Conservation (phyloP, 2,888 invertebrate species). For the Melangyna quadrimaculata region DNA sequence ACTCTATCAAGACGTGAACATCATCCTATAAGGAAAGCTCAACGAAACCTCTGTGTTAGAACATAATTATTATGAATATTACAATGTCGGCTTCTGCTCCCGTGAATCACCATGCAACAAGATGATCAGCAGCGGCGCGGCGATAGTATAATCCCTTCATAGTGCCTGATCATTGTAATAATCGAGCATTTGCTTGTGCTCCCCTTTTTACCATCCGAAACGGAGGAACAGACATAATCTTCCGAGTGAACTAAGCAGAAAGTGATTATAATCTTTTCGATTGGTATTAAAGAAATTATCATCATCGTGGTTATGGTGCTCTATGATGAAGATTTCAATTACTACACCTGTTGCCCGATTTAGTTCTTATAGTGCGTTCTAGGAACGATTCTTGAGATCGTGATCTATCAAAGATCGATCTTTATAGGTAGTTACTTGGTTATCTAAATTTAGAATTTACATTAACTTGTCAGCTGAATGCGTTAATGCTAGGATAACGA, state of each 20-base stretch:
- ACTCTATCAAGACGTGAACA: constrained; percentile 1
- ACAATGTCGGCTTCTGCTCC: constrained; percentile 55
- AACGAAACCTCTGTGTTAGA: constrained; percentile 39
- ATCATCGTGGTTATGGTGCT: constrained; percentile 68
- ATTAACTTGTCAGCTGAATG: constrained; percentile 54
- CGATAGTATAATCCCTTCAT: constrained; percentile 71
- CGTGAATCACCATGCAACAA: constrained; percentile 58
- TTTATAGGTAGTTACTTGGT: constrained; percentile 8
- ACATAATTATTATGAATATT: constrained; percentile 63
- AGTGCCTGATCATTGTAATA: constrained; percentile 71
- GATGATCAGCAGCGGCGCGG: constrained; percentile 16
- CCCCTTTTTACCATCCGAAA: constrained; percentile 31
- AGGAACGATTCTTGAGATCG: constrained; percentile 45
- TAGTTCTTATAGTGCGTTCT: constrained; percentile 34
- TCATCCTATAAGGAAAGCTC: not conserved
- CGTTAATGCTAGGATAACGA: constrained; percentile 52
- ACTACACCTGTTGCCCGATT: constrained; percentile 78
- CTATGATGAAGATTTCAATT: constrained; percentile 79
- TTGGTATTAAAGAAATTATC: constrained; percentile 16
- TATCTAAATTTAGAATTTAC: constrained; percentile 51
- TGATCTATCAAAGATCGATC: constrained; percentile 47
- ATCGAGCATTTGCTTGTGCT: constrained; percentile 39
- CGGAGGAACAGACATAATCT: constrained; percentile 57
- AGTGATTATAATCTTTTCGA: constrained; percentile 64
- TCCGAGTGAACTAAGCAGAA: constrained; percentile 57